Evolutionary conservation across 2,888 invertebrate genomes (phyloP).

Genomic region (Andricus quercusramuli): DNA sequence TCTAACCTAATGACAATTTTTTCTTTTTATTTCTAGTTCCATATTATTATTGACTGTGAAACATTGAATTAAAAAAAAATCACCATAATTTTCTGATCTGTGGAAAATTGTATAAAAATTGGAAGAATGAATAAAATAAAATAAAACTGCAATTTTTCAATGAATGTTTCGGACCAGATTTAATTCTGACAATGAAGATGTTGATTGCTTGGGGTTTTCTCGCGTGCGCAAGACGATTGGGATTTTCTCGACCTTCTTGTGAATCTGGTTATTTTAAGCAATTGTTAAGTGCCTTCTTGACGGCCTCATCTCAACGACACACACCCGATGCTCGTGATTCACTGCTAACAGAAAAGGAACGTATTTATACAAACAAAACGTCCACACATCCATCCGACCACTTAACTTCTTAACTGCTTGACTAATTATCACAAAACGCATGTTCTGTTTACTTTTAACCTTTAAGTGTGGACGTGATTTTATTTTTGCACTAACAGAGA

Average conservation of each 20-base stretch:
- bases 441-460: background rate
- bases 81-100: no score
- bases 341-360: conserved; percentile 34
- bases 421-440: background rate
- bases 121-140: no score
- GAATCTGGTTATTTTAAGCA: conserved; percentile 65
- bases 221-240: background rate
- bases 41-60: no score
- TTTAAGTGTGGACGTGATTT: background rate
- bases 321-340: conserved; percentile 55
- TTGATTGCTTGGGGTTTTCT: background rate
- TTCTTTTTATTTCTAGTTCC: no score
- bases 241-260: conserved; percentile 33
- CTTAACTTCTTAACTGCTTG: background rate
- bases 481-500: no score
- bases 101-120: no score
- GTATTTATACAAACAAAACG: conserved; percentile 2
- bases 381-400: background rate
- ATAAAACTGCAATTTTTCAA: no score
- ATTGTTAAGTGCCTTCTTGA: conserved; percentile 64
- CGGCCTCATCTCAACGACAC: conserved; percentile 53
- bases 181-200: background rate
- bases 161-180: background rate
- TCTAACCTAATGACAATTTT: no score
- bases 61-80: no score